Base-by-base conservation (phyloP, 2,797 vertebrate species). In the Clamator glandarius region DNA sequence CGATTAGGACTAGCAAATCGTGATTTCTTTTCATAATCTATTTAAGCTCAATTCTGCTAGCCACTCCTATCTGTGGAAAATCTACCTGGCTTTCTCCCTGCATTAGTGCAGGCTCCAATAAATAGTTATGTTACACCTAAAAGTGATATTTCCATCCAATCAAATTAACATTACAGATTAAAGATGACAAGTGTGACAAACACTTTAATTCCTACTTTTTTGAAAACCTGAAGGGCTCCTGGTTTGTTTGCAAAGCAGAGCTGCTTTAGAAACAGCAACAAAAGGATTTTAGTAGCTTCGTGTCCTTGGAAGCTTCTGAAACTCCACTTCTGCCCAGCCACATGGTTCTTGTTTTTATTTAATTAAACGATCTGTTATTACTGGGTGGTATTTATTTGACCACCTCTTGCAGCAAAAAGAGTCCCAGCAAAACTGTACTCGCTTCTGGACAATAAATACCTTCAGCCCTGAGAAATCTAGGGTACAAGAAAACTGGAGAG, bases 331-430 rank as follows among this genome's bases (percentile, higher is more conserved):
- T 63, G 59, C 62, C 36, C 6, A 79, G 28, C 15, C 41, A 26
- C 51, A 18, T 8, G 26, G 8, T n/a, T 74, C n/a, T 24, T 21
- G 50, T n/a, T 82, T 77, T 77, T 67, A 42, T 75, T 82, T 90
- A 92, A 95, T 92, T 93, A 92, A 92, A 82, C 48, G 46, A 70
- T 93, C 79, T 90, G 66, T 93, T 95, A 82, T 51, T 70, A 64
- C 0, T 0, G n/a, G 48, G 50, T 54, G 19, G 12, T 75, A 52
- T 91, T 91, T 90, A 66, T 82, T 48, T 57, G 51, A 90, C 51
- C 48, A 82, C 6, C 8, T 83, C 82, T 76, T 90, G 44, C 41
- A 82, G 31, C 16, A 73, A 42, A 74, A 74, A 44, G 42, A 73
- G 14, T 84, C 46, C 48, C 67, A 68, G 77, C 9, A 95, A 95